phyloP scores from a whole-genome alignment of 1,140 invertebrate species.

The Maniola jurtina region DNA sequence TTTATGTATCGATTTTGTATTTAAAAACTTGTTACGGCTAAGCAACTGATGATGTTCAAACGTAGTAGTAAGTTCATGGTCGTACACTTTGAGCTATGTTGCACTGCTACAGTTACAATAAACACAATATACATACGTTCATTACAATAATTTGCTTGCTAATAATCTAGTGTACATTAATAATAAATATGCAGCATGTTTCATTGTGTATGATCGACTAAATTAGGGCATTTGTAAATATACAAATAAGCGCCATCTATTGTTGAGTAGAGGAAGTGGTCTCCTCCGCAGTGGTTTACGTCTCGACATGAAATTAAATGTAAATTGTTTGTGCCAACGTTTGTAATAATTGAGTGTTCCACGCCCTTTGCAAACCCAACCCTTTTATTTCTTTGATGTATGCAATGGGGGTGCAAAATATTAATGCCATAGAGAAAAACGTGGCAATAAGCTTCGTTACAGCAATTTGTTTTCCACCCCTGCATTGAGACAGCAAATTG shows the following conservation, averaged over 20 bases:
- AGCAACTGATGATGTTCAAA: slow-evolving; percentile 78
- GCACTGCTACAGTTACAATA: slow-evolving; percentile 26
- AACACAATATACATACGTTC: slow-evolving; percentile 21
- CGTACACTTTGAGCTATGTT: slow-evolving; percentile 47
- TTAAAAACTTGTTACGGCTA: slow-evolving; percentile 39
- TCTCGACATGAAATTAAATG: slow-evolving; percentile 54
- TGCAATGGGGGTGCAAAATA: slow-evolving; percentile 68
- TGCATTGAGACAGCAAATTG: slow-evolving; percentile 49
- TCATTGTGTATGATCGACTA: slow-evolving; percentile 51
- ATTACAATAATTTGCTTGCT: slow-evolving; percentile 34
- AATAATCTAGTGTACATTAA: slow-evolving; percentile 32
- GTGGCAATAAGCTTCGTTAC: slow-evolving; percentile 70
- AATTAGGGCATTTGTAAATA: slow-evolving; percentile 60
- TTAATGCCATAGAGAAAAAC: slow-evolving; percentile 67
- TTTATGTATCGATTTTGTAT: slow-evolving; percentile 32
- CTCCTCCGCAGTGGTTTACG: slow-evolving; percentile 35
- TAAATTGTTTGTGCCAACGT: slow-evolving; percentile 76
- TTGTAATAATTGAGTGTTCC: slow-evolving; percentile 73
- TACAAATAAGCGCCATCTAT: slow-evolving; percentile 66
- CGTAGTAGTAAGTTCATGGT: slow-evolving; percentile 55
- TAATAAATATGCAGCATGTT: slow-evolving; percentile 32
- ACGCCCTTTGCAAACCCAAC: slow-evolving; percentile 67
- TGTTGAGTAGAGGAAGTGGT: slow-evolving; percentile 56
- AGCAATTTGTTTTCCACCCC: slow-evolving; percentile 65
- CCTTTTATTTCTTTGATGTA: slow-evolving; percentile 77